phyloP scores from a whole-genome alignment of 2,797 vertebrate species.

The Myotis planiceps region DNA sequence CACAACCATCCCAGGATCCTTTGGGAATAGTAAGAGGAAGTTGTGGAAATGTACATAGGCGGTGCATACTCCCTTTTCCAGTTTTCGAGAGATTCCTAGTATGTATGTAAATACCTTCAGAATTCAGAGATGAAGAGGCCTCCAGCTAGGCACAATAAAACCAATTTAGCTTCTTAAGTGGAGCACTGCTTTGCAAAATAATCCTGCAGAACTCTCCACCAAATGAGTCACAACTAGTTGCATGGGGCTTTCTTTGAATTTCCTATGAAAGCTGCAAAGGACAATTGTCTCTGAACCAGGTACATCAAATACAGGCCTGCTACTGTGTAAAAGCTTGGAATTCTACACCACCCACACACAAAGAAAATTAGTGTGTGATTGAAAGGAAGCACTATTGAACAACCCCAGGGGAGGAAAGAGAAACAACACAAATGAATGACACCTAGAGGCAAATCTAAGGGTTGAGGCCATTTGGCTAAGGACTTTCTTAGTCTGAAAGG shows the following conservation, averaged over 20 bases:
- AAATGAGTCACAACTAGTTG: constrained; percentile 76
- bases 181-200: constrained; percentile 71
- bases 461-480: constrained; percentile 71
- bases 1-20: background rate
- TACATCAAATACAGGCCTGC: constrained; percentile 75
- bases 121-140: constrained; percentile 50
- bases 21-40: background rate
- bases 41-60: background rate
- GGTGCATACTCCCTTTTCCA: background rate
- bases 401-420: constrained; percentile 70
- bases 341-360: constrained; percentile 80
- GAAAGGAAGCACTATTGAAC: constrained; percentile 73
- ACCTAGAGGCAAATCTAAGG: constrained; percentile 67
- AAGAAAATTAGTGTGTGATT: constrained; percentile 84
- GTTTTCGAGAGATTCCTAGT: constrained; percentile 50
- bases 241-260: constrained; percentile 73
- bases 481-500: constrained; percentile 58
- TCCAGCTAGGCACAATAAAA: constrained; percentile 68
- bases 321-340: constrained; percentile 75
- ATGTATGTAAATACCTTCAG: constrained; percentile 49
- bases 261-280: constrained; percentile 71
- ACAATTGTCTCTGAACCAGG: constrained; percentile 81
- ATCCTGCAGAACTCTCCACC: constrained; percentile 74
- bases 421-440: constrained; percentile 70
- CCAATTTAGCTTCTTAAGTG: constrained; percentile 53